Evolutionary conservation across 37 sponge, comb jelly and placozoan species (phyloP).

Genomic region (Halisarca cf. caerulea): DNA sequence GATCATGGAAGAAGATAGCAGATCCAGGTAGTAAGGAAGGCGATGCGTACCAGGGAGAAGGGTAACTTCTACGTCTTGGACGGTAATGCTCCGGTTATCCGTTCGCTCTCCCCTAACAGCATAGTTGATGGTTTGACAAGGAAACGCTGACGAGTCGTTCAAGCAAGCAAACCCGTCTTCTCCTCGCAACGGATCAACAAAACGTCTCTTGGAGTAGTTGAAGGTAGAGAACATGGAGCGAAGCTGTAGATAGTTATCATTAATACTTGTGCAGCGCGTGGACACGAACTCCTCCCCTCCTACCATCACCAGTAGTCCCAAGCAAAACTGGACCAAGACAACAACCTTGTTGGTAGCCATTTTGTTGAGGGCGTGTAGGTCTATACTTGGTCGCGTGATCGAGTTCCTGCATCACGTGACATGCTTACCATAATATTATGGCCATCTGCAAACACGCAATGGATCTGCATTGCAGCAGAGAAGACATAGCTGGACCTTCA

Average conservation of each 20-base stretch:
- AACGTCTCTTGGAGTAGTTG: background rate
- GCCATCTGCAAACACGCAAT: too few relatives aligned
- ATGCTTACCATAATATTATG: too few relatives aligned
- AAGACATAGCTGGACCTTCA: too few relatives aligned
- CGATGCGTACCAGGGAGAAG: slow-evolving; percentile 10
- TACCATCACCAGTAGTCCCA: background rate
- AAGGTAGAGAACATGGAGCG: background rate
- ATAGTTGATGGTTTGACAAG: slow-evolving; percentile 21
- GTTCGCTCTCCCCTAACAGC: background rate
- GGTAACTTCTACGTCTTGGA: background rate
- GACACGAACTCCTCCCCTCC: background rate
- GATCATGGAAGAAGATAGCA: background rate
- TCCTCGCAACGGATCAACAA: background rate
- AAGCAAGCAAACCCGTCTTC: background rate
- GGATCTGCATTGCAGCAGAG: too few relatives aligned
- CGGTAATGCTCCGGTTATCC: background rate
- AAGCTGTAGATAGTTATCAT: background rate
- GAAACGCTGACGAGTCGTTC: background rate
- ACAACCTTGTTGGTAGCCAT: background rate
- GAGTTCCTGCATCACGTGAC: too few relatives aligned
- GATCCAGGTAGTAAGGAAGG: background rate
- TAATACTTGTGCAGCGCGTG: background rate
- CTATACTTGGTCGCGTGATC: too few relatives aligned
- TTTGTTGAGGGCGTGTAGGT: too few relatives aligned
- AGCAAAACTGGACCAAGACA: background rate